Conservation (phyloP, 1,140 invertebrate genomes). For the Muscidifurax raptorellus region DNA sequence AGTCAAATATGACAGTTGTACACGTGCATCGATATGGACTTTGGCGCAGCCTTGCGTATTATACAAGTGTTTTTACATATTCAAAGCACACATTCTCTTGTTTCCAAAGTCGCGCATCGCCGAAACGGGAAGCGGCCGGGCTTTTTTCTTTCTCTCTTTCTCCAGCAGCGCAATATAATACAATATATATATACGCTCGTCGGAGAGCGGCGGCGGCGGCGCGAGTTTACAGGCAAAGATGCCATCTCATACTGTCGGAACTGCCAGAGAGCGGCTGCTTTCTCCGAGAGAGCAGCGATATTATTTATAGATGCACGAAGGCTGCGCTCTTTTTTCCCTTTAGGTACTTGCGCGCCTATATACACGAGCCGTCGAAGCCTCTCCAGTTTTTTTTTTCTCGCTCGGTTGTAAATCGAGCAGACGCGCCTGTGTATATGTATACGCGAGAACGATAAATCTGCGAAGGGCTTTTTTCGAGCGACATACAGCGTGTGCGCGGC, state of each 20-base stretch:
- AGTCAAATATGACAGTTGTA: not conserved
- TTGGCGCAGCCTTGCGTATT: too few relatives aligned
- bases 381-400: not conserved
- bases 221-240: constrained; percentile 37
- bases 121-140: not conserved
- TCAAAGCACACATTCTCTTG: too few relatives aligned
- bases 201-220: too few relatives aligned
- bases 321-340: constrained; percentile 19
- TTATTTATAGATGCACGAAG: constrained; percentile 50
- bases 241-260: constrained; percentile 40
- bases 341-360: not conserved
- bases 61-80: too few relatives aligned
- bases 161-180: not conserved
- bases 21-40: not conserved
- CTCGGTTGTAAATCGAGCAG: too few relatives aligned
- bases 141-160: not conserved
- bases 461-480: not conserved
- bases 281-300: constrained; percentile 27
- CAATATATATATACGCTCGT: not conserved
- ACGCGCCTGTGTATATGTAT: not conserved
- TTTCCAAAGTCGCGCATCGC: not conserved
- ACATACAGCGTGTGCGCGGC: too few relatives aligned
- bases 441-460: constrained; percentile 1
- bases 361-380: not conserved
- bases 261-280: not conserved